These are phyloP conservation scores for Melanotaenia pygmaea DNA, from an alignment of 2,797 vertebrate species.

Conservation along the genomic window DNA sequence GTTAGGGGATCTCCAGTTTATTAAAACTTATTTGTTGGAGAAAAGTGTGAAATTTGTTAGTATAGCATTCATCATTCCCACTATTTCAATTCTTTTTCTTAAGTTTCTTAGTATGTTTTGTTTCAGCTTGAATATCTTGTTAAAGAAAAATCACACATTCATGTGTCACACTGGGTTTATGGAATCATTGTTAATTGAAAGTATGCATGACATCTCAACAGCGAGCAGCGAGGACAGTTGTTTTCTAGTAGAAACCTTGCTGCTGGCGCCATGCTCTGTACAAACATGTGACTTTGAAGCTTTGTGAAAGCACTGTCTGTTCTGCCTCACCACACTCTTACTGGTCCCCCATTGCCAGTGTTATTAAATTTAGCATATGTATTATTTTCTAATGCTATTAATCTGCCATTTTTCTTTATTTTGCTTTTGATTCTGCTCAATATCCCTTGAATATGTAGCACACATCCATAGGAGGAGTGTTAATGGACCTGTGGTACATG, in stretches of 20 bases:
- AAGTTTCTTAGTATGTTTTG: neutral
- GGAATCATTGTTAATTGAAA: neutral
- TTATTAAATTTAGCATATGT: slow-evolving; percentile 7
- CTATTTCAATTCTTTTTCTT: neutral
- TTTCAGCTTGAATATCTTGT: neutral
- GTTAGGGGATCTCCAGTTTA: neutral
- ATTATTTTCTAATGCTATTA: slow-evolving; percentile 5
- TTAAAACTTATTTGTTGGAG: neutral
- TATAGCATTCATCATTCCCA: neutral
- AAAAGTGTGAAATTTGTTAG: neutral
- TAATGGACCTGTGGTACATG: slow-evolving; percentile 27
- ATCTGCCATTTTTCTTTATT: slow-evolving; percentile 3
- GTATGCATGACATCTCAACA: neutral
- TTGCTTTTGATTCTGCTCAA: neutral
- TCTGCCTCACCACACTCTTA: neutral
- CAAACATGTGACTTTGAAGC: slow-evolving; percentile 34
- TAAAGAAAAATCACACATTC: neutral
- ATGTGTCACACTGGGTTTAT: neutral
- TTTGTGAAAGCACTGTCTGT: slow-evolving; percentile 15
- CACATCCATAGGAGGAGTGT: neutral
- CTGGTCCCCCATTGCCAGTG: slow-evolving; percentile 1
- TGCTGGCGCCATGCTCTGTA: neutral
- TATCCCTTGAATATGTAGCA: neutral
- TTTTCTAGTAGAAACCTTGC: slow-evolving; percentile 13
- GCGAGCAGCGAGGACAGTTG: slow-evolving; percentile 6